phyloP scores from a whole-genome alignment of 2,113 vertebrate species.

The Bagarius yarrelli region DNA sequence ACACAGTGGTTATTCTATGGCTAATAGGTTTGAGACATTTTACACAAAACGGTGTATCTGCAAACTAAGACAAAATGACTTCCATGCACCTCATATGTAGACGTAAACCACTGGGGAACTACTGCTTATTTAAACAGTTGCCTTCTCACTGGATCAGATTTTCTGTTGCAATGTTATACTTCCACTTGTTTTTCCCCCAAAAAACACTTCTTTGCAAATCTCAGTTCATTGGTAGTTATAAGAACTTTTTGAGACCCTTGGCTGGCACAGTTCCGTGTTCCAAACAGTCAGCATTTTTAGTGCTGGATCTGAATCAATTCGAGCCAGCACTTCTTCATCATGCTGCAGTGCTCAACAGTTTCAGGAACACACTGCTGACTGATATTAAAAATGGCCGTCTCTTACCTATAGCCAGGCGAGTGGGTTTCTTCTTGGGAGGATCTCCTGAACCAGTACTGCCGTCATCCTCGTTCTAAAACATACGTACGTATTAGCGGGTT shows the following conservation, averaged over 20 bases:
- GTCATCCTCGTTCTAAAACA: constrained; percentile 82
- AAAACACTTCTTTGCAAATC: background rate
- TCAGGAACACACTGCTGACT: too few relatives aligned
- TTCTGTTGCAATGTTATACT: background rate
- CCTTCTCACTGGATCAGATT: background rate
- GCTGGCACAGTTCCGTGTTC: background rate
- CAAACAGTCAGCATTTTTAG: background rate
- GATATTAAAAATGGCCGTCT: background rate
- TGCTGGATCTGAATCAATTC: background rate
- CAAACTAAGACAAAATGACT: background rate
- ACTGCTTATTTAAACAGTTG: too few relatives aligned
- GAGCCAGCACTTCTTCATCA: background rate
- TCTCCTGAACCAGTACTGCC: constrained; percentile 82
- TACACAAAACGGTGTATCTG: background rate
- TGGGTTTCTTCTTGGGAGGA: constrained; percentile 96
- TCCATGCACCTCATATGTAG: background rate
- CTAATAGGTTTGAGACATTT: background rate
- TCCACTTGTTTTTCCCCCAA: background rate
- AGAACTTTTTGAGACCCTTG: background rate
- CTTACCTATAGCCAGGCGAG: constrained; percentile 93
- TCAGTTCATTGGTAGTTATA: too few relatives aligned
- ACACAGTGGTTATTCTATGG: too few relatives aligned
- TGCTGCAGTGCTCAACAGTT: background rate
- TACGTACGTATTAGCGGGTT: background rate
- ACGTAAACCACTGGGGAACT: background rate